Percentiles rank a stretch among this genome's conserved stretches.
These are phyloP conservation scores for Dicerorhinus sumatrensis DNA, from an alignment of 2,113 vertebrate genomes.

Conservation along the genomic window DNA sequence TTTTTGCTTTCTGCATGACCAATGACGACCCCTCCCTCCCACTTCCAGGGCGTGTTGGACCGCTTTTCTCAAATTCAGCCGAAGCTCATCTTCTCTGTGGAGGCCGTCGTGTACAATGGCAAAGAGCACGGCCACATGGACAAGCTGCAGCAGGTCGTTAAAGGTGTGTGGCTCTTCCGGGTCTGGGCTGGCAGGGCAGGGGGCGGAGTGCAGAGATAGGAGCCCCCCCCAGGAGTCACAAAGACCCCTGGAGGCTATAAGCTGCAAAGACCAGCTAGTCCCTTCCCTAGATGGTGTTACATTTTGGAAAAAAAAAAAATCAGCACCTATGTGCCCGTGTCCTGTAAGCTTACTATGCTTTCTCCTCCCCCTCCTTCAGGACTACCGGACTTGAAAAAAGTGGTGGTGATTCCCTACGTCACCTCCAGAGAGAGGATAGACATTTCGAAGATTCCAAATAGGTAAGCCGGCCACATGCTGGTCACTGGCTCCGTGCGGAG, in stretches of 20 bases:
- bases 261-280: not conserved
- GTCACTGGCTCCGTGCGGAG: fast-evolving
- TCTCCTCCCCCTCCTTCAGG: conserved; percentile 83
- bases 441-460: conserved; percentile 94
- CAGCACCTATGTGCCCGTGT: fast-evolving
- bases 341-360: not conserved
- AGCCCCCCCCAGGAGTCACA: fast-evolving
- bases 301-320: not conserved
- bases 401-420: conserved; percentile 95
- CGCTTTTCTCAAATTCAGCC: conserved; percentile 98
- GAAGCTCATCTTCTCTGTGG: conserved; percentile 96
- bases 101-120: conserved; percentile 96
- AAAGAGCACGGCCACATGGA: conserved; percentile 95
- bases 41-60: conserved; percentile 94
- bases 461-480: conserved; percentile 75
- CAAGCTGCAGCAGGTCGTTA: conserved; percentile 94
- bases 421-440: conserved; percentile 91
- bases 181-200: fast-evolving
- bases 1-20: not conserved
- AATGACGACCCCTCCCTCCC: not conserved
- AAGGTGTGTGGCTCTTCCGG: conserved; percentile 86
- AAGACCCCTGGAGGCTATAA: not conserved
- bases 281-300: not conserved
- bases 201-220: fast-evolving
- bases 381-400: conserved; percentile 94